Evolutionary conservation across 1,140 invertebrate genomes (phyloP).

Genomic region (Caenorhabditis latens): DNA sequence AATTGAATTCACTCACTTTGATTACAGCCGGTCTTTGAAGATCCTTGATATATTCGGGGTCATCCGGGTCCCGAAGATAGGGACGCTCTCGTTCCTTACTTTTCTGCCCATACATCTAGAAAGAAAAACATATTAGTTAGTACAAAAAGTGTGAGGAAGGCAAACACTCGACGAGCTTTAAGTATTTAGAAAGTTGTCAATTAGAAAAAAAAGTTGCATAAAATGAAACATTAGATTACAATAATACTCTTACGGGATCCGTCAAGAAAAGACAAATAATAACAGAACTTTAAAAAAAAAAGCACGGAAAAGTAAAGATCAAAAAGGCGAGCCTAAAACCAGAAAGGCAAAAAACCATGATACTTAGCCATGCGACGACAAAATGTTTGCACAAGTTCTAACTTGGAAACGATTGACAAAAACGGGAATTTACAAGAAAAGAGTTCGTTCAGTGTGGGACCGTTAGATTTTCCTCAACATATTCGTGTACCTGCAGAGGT

Average conservation of each 20-base stretch:
- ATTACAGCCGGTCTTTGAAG: constrained; percentile 81
- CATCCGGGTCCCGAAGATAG: constrained; percentile 77
- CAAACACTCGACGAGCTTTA: neutral
- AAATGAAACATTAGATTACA: neutral
- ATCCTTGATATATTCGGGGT: constrained; percentile 80
- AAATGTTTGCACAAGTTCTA: constrained; percentile 17
- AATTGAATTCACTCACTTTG: constrained; percentile 77
- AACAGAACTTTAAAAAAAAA: neutral
- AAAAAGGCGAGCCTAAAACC: neutral
- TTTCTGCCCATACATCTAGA: constrained; percentile 24
- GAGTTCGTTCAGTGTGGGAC: constrained; percentile 19
- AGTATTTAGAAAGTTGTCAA: too few species aligned
- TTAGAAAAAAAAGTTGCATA: neutral
- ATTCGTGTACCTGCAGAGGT: neutral
- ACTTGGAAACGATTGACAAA: constrained; percentile 17
- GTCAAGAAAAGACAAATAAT: too few species aligned
- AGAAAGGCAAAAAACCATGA: constrained; percentile 11
- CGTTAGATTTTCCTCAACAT: neutral
- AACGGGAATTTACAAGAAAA: neutral
- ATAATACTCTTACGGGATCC: too few species aligned
- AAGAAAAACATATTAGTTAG: neutral
- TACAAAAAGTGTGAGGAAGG: too few species aligned
- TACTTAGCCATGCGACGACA: neutral
- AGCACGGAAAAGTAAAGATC: neutral
- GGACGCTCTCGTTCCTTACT: constrained; percentile 51